Percentiles rank a stretch among this genome's conserved stretches.
These are phyloP conservation scores for Chloroceryle aenea DNA, from an alignment of 2,113 vertebrate genomes.

Conservation along the genomic window DNA sequence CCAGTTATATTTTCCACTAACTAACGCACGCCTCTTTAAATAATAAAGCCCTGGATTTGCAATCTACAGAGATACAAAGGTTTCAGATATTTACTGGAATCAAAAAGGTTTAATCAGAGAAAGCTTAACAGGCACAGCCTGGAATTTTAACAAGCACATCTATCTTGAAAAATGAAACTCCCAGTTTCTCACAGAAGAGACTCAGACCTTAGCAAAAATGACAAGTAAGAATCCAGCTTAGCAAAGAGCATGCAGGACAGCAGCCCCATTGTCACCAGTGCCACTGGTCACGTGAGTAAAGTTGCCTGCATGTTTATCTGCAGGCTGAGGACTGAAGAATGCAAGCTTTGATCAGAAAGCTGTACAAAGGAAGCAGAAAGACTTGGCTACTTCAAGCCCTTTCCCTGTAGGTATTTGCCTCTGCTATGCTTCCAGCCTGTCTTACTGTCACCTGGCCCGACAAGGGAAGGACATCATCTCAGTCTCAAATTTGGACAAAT, in stretches of 20 bases:
- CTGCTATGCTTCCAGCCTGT: fast-evolving
- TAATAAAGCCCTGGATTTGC: conserved; percentile 43
- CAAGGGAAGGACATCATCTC: not conserved
- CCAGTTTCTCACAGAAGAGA: not conserved
- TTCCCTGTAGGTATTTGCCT: not conserved
- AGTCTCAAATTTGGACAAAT: not conserved
- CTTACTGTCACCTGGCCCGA: not conserved
- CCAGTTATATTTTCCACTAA: conserved; percentile 13
- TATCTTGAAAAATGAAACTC: not conserved
- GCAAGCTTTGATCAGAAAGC: not conserved
- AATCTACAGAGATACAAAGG: conserved; percentile 36
- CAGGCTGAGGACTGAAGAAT: not conserved
- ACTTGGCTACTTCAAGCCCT: not conserved
- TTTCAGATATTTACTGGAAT: conserved; percentile 18
- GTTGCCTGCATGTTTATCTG: conserved; percentile 12
- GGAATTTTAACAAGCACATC: not conserved
- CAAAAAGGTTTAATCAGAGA: conserved; percentile 30
- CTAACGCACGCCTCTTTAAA: conserved; percentile 39
- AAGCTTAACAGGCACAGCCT: not conserved
- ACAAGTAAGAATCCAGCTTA: not conserved
- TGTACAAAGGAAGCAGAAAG: not conserved
- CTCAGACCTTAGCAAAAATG: not conserved
- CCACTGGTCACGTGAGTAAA: not conserved
- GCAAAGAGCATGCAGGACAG: not conserved
- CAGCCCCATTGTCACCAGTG: not conserved